Conservation (phyloP, 2,113 vertebrate genomes). For the Cichladusa arquata region DNA sequence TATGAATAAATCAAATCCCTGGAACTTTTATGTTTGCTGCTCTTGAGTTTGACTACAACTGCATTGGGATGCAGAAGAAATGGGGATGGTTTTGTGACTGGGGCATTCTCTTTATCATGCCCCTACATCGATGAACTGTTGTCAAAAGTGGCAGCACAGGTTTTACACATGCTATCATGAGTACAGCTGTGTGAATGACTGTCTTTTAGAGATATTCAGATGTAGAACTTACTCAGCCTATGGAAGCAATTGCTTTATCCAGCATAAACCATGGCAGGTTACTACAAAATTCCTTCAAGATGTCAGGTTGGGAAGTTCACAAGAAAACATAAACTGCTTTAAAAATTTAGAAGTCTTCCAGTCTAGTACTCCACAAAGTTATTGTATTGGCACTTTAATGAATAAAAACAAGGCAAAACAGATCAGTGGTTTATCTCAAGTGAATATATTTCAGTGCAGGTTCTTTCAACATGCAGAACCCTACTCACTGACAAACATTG, state of each 20-base stretch:
- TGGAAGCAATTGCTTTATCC: not conserved
- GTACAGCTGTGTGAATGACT: not conserved
- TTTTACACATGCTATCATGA: not conserved
- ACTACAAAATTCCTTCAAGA: constrained; percentile 14
- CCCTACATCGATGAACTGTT: not conserved
- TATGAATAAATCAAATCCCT: not conserved
- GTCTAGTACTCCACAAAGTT: not conserved
- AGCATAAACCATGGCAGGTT: not conserved
- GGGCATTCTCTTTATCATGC: not conserved
- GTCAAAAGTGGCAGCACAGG: not conserved
- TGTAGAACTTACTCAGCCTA: not conserved
- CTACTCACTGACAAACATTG: not conserved
- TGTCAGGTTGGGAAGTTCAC: not conserved
- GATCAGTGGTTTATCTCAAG: not conserved
- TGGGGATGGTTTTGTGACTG: not conserved
- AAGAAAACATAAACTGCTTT: not conserved
- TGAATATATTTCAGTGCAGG: not conserved
- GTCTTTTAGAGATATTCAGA: not conserved
- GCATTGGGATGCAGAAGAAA: not conserved
- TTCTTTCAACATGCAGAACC: not conserved
- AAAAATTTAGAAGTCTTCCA: not conserved
- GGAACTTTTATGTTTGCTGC: not conserved
- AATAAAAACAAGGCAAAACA: not conserved
- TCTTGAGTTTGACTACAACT: not conserved
- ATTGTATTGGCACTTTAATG: not conserved